These are phyloP conservation scores for Sarcophilus harrisii DNA, from an alignment of 2,797 vertebrate genomes.

Conservation along the genomic window DNA sequence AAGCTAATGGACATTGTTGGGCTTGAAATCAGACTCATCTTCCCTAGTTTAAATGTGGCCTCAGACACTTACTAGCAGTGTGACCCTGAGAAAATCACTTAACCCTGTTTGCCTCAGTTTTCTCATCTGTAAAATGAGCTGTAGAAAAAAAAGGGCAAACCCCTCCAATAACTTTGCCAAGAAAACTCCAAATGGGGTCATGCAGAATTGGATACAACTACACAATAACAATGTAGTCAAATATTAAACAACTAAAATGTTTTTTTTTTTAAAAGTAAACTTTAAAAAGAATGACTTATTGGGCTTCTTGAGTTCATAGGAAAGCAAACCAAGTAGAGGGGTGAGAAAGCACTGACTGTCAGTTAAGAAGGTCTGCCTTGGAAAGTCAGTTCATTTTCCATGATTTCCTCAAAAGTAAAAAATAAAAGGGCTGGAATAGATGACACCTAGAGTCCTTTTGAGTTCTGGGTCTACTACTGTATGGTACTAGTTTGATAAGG, in stretches of 20 bases:
- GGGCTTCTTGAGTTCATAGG: background rate
- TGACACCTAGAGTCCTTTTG: background rate
- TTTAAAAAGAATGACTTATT: background rate
- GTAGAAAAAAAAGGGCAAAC: background rate
- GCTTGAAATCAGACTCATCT: background rate
- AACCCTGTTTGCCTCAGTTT: background rate
- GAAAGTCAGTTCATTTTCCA: constrained; percentile 31
- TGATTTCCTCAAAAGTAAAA: constrained; percentile 50
- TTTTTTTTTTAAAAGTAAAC: background rate
- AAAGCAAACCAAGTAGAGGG: background rate
- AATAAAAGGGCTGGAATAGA: background rate
- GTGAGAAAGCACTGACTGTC: background rate
- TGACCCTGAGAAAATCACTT: background rate
- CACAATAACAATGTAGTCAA: background rate
- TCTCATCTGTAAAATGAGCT: background rate
- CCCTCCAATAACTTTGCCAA: background rate
- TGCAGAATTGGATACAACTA: background rate
- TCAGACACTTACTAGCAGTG: background rate
- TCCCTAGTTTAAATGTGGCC: background rate
- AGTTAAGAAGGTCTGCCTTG: background rate
- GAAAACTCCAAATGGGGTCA: background rate
- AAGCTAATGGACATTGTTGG: background rate
- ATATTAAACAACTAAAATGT: background rate
- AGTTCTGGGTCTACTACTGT: background rate
- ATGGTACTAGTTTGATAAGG: constrained; percentile 20